phyloP scores from a whole-genome alignment of 2,888 invertebrate species.

The Anthophora plumipes region DNA sequence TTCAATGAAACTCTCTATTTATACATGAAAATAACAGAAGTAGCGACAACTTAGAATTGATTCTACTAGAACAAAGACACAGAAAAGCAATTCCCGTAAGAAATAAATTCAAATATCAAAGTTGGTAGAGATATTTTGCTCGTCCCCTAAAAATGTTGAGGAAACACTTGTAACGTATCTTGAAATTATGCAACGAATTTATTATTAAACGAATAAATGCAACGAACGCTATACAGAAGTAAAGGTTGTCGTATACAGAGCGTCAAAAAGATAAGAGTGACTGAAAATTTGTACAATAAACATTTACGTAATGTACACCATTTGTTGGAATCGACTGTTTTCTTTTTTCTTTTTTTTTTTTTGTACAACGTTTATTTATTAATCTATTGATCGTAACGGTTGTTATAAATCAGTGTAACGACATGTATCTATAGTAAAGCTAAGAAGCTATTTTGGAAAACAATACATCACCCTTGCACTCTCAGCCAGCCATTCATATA shows the following conservation, averaged over 20 bases:
- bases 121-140: not conserved
- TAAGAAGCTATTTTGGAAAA: conserved; percentile 67
- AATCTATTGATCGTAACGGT: conserved; percentile 56
- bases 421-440: conserved; percentile 59
- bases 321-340: conserved; percentile 25
- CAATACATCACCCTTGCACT: conserved; percentile 52
- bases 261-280: conserved; percentile 47
- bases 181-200: conserved; percentile 40
- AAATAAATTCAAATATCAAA: not conserved
- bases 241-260: conserved; percentile 39
- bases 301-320: conserved; percentile 25
- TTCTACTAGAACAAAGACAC: too few relatives aligned
- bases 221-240: conserved; percentile 53
- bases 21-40: not conserved
- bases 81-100: too few relatives aligned
- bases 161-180: not conserved
- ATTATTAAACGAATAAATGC: conserved; percentile 60
- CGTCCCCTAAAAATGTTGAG: not conserved
- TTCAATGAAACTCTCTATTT: not conserved
- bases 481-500: conserved; percentile 59
- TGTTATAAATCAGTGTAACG: conserved; percentile 65
- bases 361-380: conserved; percentile 46
- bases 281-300: conserved; percentile 32
- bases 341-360: conserved; percentile 28
- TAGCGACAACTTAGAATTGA: too few relatives aligned